A percentile compares a stretch with the other conserved stretches of the same genome.
These are phyloP conservation scores for Sylvia atricapilla DNA, from an alignment of 2,113 vertebrate species.

Conservation along the genomic window DNA sequence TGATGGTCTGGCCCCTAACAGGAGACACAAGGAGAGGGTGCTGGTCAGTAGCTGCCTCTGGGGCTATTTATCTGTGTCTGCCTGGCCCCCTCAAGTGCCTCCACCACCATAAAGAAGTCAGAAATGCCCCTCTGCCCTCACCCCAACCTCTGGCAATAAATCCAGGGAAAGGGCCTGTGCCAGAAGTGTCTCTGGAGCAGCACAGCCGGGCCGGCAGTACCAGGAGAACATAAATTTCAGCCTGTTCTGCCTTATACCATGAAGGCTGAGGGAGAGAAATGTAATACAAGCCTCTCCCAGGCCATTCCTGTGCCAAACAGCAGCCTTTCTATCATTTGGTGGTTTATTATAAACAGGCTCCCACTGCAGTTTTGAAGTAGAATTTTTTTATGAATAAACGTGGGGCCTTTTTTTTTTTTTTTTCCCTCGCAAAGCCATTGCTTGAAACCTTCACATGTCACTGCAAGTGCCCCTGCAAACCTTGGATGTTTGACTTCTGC, in stretches of 20 bases:
- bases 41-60: conserved; percentile 30
- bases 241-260: conserved; percentile 43
- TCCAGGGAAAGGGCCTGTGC: conserved; percentile 18
- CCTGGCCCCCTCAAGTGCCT: conserved; percentile 48
- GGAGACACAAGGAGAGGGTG: not conserved
- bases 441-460: not conserved
- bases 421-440: not conserved
- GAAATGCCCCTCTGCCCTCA: conserved; percentile 51
- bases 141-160: conserved; percentile 52
- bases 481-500: not conserved
- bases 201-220: not conserved
- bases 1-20: not conserved
- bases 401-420: too few relatives aligned
- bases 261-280: not conserved
- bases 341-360: conserved; percentile 7
- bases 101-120: conserved; percentile 49
- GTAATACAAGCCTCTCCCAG: conserved; percentile 38
- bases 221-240: conserved; percentile 59
- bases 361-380: not conserved
- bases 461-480: accelerated
- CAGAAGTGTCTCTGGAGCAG: conserved; percentile 23
- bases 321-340: conserved; percentile 47
- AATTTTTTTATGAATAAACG: conserved; percentile 43
- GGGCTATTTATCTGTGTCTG: conserved; percentile 3
- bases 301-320: conserved; percentile 49